Percentiles rank a stretch among this genome's conserved stretches.
These are phyloP conservation scores for Phocides pigmalion DNA, from an alignment of 1,140 invertebrate genomes.

Conservation along the genomic window DNA sequence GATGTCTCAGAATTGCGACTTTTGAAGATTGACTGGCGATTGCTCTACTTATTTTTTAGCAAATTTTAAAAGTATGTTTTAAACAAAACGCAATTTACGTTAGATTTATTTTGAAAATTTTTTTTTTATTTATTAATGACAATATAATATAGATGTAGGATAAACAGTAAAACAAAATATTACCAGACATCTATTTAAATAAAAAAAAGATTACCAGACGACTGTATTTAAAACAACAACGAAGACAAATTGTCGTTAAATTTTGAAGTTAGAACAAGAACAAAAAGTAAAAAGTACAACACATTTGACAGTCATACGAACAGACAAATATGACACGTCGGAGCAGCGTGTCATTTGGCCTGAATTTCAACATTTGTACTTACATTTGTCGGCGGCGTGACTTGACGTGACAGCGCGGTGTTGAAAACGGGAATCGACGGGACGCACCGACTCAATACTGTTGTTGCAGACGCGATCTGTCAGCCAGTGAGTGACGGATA, in stretches of 20 bases:
- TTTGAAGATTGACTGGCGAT: constrained; percentile 1
- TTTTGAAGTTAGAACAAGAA: background rate
- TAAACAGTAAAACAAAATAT: too few relatives aligned
- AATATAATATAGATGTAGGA: too few relatives aligned
- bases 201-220: too few relatives aligned
- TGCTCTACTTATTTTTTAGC: background rate
- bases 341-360: constrained; percentile 7
- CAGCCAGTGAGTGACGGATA: constrained; percentile 4
- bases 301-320: background rate
- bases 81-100: too few relatives aligned
- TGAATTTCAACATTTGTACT: constrained; percentile 11
- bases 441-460: constrained; percentile 13
- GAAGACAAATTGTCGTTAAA: too few relatives aligned
- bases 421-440: constrained; percentile 22
- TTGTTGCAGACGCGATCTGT: constrained; percentile 12
- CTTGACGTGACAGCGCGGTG: constrained; percentile 5
- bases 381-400: constrained; percentile 4
- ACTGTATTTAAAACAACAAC: background rate
- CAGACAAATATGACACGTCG: constrained; percentile 11
- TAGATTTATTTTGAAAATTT: too few relatives aligned
- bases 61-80: background rate
- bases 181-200: too few relatives aligned
- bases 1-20: background rate
- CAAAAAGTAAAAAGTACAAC: background rate
- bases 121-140: background rate